Evolutionary conservation across 2,113 vertebrate genomes (phyloP).

Genomic region (Cephalopterus ornatus): DNA sequence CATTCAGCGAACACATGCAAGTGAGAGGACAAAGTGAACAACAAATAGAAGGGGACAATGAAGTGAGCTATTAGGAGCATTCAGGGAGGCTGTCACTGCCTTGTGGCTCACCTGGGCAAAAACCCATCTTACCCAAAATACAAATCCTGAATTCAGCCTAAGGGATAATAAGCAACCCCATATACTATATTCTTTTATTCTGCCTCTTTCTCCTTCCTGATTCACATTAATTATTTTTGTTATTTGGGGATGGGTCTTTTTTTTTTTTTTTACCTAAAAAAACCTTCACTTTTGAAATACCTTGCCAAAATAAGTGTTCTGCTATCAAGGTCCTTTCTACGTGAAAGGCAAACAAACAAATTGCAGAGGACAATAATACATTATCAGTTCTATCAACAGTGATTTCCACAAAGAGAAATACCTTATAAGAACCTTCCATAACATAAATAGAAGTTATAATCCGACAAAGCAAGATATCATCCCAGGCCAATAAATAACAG

Average conservation of each 20-base stretch:
- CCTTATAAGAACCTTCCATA: neutral
- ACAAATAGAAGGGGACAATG: neutral
- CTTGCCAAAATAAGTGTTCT: neutral
- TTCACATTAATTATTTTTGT: neutral
- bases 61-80: neutral
- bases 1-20: neutral
- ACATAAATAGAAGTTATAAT: neutral
- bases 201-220: neutral
- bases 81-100: neutral
- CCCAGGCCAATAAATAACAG: neutral
- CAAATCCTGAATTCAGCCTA: neutral
- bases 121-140: neutral
- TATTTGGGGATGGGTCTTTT: neutral
- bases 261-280: neutral
- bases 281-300: neutral
- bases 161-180: neutral
- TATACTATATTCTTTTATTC: neutral
- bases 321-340: neutral
- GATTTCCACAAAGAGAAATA: neutral
- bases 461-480: neutral
- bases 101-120: neutral
- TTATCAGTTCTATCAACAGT: neutral
- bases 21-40: neutral
- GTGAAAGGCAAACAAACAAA: neutral
- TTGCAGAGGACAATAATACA: fast-evolving